Percentiles rank a stretch among this genome's conserved stretches.
Conservation (phyloP, 2,113 vertebrate species). For the Tetrao urogallus region DNA sequence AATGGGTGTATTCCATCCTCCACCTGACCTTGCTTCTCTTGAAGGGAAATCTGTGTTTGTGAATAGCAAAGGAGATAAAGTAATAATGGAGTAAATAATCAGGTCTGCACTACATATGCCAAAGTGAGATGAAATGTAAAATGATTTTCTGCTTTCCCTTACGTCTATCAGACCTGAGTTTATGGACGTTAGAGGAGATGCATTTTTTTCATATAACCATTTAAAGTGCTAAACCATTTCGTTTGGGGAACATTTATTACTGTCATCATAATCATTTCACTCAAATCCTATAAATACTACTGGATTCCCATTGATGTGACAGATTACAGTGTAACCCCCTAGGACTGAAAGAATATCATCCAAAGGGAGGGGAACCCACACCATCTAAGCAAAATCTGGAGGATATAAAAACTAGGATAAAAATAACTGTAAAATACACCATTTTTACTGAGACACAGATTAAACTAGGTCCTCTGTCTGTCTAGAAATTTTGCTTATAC, state of each 20-base stretch:
- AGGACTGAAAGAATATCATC: neutral
- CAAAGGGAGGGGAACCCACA: neutral
- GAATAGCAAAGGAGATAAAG: neutral
- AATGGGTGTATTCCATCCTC: neutral
- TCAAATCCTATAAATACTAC: neutral
- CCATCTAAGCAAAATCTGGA: neutral
- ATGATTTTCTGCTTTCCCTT: neutral
- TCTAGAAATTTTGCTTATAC: neutral
- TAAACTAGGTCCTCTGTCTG: neutral
- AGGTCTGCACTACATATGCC: neutral
- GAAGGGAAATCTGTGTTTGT: neutral
- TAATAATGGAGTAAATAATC: neutral
- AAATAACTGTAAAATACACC: neutral
- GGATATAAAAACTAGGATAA: neutral
- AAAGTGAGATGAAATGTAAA: neutral
- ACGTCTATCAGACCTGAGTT: neutral
- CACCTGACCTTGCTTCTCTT: neutral
- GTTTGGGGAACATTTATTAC: neutral
- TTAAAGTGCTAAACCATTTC: neutral
- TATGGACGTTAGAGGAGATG: neutral
- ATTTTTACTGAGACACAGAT: neutral
- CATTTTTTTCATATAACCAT: neutral
- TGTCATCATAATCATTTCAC: neutral
- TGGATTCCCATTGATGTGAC: neutral
- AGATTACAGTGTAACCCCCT: neutral